Base-by-base conservation (phyloP, 2,113 vertebrate genomes). In the Artemisiospiza belli region DNA sequence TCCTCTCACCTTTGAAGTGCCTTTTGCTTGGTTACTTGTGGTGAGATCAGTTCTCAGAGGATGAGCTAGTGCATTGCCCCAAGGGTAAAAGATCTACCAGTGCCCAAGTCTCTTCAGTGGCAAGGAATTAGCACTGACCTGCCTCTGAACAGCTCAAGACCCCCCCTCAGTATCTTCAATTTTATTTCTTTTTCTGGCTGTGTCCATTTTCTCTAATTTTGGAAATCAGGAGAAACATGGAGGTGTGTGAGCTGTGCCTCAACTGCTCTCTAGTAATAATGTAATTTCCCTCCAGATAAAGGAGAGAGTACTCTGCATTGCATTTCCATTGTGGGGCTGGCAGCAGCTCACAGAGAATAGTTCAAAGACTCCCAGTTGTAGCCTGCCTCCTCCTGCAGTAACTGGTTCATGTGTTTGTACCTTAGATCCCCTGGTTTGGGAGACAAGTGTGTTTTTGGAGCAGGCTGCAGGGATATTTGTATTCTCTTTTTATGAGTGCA, bases 191-290 rank as follows among this genome's bases (percentile, higher is more conserved):
- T 82, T 92, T 83, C 25, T 82, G 66, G 5, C 46, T 87, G 11
- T 25, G 24, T 54, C 41, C 8, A 3, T 68, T 88, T 85, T 72
- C 20, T 68, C 64, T 39, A 30, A 14, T 55, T 87, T 76, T 79
- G 30, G 58, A 76, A 88, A 37, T 54, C 0, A 0, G 47, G 35
- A 43, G 17, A 12, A 9, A 21, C 25, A 5, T 4, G 10, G 19
- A 73, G 23, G 6, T 63, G 27, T 43, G 24, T 3, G 11, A 79
- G 14, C 66, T 72, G 24, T 49, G 18, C 0, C 0, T 82, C 0
- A 2, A 0, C 39, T 78, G 0, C 64, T 68, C 0, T 0, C 14
- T 24, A 6, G 64, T 37, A 39, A 30, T n/a, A 33, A 3, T 30
- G 44, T 79, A 18, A 52, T 52, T 74, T 88, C 17, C 54, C 39